A percentile compares a stretch with the other conserved stretches of the same genome.
Evolutionary conservation across 92 coral and sea anemone genomes (phyloP).

Genomic region (Diadumene lineata): DNA sequence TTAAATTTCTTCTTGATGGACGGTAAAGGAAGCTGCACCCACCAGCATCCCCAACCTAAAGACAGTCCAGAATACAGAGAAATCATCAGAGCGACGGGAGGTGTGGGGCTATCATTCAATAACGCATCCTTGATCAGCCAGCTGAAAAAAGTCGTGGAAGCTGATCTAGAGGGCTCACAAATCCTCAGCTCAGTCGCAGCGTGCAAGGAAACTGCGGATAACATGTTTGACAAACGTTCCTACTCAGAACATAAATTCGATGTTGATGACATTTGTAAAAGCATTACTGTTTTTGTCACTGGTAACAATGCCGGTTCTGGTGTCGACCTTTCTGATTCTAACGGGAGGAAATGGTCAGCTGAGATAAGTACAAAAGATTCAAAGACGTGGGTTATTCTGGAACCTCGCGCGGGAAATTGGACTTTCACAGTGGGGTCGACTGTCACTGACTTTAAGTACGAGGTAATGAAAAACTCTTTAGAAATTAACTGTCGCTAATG

Average conservation of each 20-base stretch:
- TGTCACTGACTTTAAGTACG: no score
- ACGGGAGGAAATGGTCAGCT: not conserved
- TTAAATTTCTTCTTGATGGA: constrained; percentile 48
- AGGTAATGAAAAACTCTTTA: no score
- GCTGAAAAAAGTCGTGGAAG: constrained; percentile 35
- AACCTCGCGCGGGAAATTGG: not conserved
- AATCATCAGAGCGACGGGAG: constrained; percentile 44
- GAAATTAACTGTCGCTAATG: no score
- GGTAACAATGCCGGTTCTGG: not conserved
- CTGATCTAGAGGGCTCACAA: constrained; percentile 47
- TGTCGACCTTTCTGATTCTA: not conserved
- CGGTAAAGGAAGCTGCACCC: not conserved
- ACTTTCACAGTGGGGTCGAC: not conserved
- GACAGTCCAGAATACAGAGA: constrained; percentile 13
- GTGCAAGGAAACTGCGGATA: not conserved
- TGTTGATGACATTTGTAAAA: not conserved
- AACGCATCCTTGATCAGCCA: constrained; percentile 36
- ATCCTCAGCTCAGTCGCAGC: constrained; percentile 39
- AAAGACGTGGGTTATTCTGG: not conserved
- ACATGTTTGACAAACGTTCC: no score
- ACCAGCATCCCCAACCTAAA: constrained; percentile 1
- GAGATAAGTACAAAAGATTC: no score
- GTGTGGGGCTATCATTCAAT: constrained; percentile 42
- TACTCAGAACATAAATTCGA: no score
- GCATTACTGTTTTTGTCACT: not conserved